Evolutionary conservation across 1,140 invertebrate species (phyloP), one percentile per base, ranked within the genome.

Genomic region (Drosophila nasuta): DNA sequence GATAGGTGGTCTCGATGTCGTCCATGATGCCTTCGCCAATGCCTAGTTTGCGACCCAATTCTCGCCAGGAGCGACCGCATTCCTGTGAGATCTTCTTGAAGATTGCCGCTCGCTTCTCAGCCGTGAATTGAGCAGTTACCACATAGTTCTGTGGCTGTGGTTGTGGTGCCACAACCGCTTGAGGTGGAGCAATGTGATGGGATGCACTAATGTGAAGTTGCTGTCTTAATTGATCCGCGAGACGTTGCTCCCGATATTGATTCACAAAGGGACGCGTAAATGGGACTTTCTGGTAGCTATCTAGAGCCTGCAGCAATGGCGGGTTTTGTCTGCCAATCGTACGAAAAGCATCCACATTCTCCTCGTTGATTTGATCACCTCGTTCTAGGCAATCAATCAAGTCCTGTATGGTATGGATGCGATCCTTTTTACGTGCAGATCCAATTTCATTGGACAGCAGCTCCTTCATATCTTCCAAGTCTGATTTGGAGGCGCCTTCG

Each of bases 31-130:
- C 90, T 87, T 94, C 94, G 28, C 76, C 81, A 20, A 94, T 76
- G 38, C 81, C 75, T 15, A 94, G 72, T 64, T 86, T 75, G 64
- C 94, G 91, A 0, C 93, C 93, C 17, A 94, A 81, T n/a, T 93
- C 85, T 72, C 92, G 92, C 94, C 94, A 94, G 49, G 91, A 87
- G n/a, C 83, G 92, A 5, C 94, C 94, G 17, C 94, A 65, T 66
- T 92, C 87, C 62, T 92, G 76, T 0, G 86, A 77, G 5, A 93
- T 63, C 49, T 83, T 70, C 15, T 82, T 87, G 20, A 74, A 91
- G 1, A 92, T 64, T 0, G 82, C 89, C 0, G 60, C 13, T 0
- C 91, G 82, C 33, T 92, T 92, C 25, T 72, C 41, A 5, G 81
- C 75, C 8, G 81, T 81, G 10, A 89, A 79, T 1, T 54, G 70